phyloP scores from a whole-genome alignment of 1,140 invertebrate genomes.

The Eupristina koningsbergeri region DNA sequence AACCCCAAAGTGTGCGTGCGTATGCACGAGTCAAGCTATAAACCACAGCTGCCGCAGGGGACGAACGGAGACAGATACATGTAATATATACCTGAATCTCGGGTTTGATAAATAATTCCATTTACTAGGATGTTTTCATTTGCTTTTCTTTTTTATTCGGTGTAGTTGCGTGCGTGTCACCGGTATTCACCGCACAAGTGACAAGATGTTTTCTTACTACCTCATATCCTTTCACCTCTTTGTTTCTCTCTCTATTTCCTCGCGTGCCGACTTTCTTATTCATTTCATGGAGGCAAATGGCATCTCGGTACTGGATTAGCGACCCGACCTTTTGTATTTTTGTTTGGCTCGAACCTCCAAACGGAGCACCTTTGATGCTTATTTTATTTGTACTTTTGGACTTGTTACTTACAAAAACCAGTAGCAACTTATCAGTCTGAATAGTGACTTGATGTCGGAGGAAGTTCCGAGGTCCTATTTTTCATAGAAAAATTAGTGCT shows the following conservation, averaged over 20 bases:
- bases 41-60: constrained; percentile 37
- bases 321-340: too few relatives aligned
- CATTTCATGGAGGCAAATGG: too few relatives aligned
- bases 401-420: too few relatives aligned
- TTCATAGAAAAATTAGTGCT: too few relatives aligned
- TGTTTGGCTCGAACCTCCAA: too few relatives aligned
- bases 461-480: too few relatives aligned
- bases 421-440: too few relatives aligned
- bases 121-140: constrained; percentile 66
- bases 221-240: constrained; percentile 19
- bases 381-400: too few relatives aligned
- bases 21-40: not conserved
- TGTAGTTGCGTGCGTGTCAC: not conserved
- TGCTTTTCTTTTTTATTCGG: not conserved
- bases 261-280: constrained; percentile 41
- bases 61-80: constrained; percentile 40
- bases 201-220: constrained; percentile 35
- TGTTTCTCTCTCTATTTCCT: not conserved
- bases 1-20: not conserved
- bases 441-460: too few relatives aligned
- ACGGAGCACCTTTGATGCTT: too few relatives aligned
- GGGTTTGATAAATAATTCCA: constrained; percentile 66
- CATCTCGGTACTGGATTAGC: too few relatives aligned
- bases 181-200: not conserved
- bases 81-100: constrained; percentile 28